Base-by-base conservation (phyloP, 2,797 vertebrate genomes). In the Melanotaenia boesemani region DNA sequence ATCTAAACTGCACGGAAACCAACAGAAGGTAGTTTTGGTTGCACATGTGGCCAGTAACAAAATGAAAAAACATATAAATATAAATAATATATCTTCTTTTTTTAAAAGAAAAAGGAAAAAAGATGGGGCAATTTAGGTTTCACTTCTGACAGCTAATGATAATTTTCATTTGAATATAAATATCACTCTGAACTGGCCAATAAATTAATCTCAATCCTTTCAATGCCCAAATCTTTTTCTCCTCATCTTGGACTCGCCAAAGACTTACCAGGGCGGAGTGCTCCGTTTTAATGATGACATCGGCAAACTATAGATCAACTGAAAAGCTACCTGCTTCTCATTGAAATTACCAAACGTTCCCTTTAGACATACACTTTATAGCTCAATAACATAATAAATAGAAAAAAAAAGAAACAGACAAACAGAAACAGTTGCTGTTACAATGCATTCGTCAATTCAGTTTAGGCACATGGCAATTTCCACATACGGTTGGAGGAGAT, bases 401-500 rank as follows among this genome's bases (percentile, higher is more conserved):
- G 95, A 92, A 95, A 90, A 83, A 95, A 79, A 81, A 80, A 80
- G 44, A 81, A 85, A 90, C 65, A 82, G 62, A 89, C 88, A 88
- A 84, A 86, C 59, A 86, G 85, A 90, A 93, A 89, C 81, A 97
- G 87, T 95, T 96, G 96, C 96, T 97, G 96, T 97, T 99, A 99
- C 97, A 99, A 99, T 98, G 97, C 98, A 96, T 98, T 97, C 96
- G 97, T 98, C 97, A 99, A 98, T 97, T 98, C 96, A 96, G 96
- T 97, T 98, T 98, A 99, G 98, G 98, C 97, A 99, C 98, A 95
- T 97, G 96, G 96, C 97, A 96, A 97, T 95, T 96, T 97, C 97
- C 97, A 95, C 95, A 65, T 86, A 92, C 81, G 92, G 92, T 92
- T 94, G 94, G 95, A 96, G 96, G 92, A 96, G 95, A 96, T 94